These are phyloP conservation scores for Anabas testudineus DNA, from an alignment of 2,797 vertebrate species.

Conservation along the genomic window DNA sequence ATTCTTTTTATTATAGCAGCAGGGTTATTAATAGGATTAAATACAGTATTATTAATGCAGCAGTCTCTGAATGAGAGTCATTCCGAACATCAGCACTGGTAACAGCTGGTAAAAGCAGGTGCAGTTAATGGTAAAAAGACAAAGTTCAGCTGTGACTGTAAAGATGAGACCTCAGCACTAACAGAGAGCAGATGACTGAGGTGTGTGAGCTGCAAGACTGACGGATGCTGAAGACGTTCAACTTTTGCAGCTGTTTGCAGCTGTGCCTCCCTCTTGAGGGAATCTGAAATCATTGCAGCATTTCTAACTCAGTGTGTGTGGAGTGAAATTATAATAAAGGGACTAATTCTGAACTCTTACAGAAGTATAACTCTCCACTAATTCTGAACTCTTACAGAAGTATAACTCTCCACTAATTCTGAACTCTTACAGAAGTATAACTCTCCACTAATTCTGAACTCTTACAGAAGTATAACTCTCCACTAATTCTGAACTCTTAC, in stretches of 20 bases:
- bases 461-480: no score
- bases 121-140: not conserved
- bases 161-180: conserved; percentile 1
- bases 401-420: no score
- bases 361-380: no score
- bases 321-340: no score
- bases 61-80: not conserved
- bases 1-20: no score
- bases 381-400: no score
- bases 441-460: no score
- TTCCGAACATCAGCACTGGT: not conserved
- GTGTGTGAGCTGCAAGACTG: not conserved
- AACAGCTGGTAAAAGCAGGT: no score
- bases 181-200: not conserved
- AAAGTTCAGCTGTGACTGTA: not conserved
- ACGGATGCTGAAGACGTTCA: not conserved
- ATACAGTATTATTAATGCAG: not conserved
- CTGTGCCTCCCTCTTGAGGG: conserved; percentile 54
- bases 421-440: no score
- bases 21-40: no score
- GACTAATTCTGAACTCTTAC: no score
- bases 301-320: not conserved
- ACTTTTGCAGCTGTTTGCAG: not conserved
- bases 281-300: not conserved
- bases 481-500: no score